phyloP scores from a whole-genome alignment of 2,113 vertebrate species.

The Sphaerodactylus townsendi region DNA sequence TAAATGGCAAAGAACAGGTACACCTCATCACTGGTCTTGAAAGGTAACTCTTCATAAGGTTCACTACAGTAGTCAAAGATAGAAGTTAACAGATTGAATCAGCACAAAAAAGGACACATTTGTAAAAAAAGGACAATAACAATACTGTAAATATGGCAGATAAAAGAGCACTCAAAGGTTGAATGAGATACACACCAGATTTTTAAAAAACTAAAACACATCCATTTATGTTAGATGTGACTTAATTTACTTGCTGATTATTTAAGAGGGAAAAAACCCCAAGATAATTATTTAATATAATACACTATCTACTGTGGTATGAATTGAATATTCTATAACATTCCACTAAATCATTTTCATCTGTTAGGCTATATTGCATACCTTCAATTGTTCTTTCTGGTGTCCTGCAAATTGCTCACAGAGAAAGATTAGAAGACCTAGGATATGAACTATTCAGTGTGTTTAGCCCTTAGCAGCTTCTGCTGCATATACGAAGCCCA shows the following conservation, averaged over 20 bases:
- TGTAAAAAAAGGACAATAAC: no score
- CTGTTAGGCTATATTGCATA: neutral
- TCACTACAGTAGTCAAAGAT: no score
- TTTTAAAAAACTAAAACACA: no score
- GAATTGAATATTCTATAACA: neutral
- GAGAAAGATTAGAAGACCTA: constrained; percentile 19
- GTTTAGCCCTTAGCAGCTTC: constrained; percentile 45
- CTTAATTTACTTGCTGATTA: neutral
- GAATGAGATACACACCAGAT: no score
- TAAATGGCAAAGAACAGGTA: no score
- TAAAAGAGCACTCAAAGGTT: no score
- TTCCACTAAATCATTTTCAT: neutral
- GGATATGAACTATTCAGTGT: neutral
- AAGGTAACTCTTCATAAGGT: no score
- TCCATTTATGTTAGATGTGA: neutral
- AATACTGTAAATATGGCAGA: no score
- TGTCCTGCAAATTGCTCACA: neutral
- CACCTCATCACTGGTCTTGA: no score
- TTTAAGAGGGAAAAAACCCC: neutral
- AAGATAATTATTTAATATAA: neutral
- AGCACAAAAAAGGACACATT: no score
- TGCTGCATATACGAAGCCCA: constrained; percentile 24
- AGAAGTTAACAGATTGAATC: no score
- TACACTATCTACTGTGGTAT: neutral
- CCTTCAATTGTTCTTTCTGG: neutral